phyloP scores from a whole-genome alignment of 2,113 vertebrate species.

The Perognathus longimembris region DNA sequence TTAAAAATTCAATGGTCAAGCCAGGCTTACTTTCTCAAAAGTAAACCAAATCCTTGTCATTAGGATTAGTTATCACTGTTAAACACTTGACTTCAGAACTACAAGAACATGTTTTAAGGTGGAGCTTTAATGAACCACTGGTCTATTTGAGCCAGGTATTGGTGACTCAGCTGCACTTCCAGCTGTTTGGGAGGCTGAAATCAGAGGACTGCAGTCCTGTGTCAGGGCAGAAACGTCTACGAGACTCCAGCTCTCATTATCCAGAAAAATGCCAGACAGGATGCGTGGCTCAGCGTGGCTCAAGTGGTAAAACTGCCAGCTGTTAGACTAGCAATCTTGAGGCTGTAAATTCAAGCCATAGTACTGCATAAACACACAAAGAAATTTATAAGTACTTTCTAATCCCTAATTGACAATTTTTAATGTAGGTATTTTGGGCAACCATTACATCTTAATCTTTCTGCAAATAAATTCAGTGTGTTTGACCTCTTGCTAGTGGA shows the following conservation, averaged over 20 bases:
- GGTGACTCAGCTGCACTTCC: too few relatives aligned
- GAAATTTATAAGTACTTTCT: background rate
- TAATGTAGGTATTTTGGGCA: background rate
- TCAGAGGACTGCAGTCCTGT: too few relatives aligned
- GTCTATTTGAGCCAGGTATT: background rate
- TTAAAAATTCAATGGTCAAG: background rate
- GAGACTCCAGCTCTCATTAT: too few relatives aligned
- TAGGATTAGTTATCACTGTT: background rate
- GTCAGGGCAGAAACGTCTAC: too few relatives aligned
- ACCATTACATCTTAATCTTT: background rate
- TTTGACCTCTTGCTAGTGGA: background rate
- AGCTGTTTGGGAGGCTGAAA: background rate
- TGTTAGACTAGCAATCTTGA: too few relatives aligned
- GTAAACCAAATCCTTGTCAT: background rate
- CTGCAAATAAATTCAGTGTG: background rate
- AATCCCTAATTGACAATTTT: background rate
- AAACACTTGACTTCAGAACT: background rate
- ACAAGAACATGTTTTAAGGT: background rate
- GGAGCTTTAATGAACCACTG: background rate
- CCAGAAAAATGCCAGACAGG: too few relatives aligned
- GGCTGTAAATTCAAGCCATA: too few relatives aligned
- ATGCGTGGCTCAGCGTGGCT: too few relatives aligned
- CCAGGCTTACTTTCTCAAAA: conserved; percentile 31
- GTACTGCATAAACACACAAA: too few relatives aligned
- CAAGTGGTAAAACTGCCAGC: too few relatives aligned